Conservation (phyloP, 2,888 invertebrate species). For the Diabrotica balteata region DNA sequence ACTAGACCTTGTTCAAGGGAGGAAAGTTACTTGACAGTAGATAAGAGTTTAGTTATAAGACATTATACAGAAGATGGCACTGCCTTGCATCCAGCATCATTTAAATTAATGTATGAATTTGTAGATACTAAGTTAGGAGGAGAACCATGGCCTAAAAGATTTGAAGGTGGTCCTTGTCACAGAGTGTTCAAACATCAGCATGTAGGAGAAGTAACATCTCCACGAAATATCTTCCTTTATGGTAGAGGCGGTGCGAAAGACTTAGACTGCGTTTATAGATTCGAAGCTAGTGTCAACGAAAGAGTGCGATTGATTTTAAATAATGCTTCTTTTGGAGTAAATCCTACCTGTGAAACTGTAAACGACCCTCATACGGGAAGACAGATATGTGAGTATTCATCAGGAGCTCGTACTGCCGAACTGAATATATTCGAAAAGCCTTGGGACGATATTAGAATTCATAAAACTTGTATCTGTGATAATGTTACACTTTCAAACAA, state of each 20-base stretch:
- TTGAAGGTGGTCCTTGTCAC: conserved; percentile 62
- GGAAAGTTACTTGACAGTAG: conserved; percentile 78
- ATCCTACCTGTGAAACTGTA: conserved; percentile 72
- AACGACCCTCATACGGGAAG: conserved; percentile 76
- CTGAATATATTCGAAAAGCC: conserved; percentile 73
- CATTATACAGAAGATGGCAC: conserved; percentile 75
- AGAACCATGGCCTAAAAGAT: conserved; percentile 64
- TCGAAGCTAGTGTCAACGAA: conserved; percentile 62
- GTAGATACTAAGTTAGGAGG: conserved; percentile 74
- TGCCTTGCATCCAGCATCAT: conserved; percentile 79
- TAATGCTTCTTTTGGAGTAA: conserved; percentile 76
- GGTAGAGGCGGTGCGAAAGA: conserved; percentile 82
- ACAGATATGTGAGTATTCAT: conserved; percentile 64
- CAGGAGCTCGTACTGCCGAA: conserved; percentile 61
- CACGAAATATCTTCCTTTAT: conserved; percentile 80
- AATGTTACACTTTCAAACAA: conserved; percentile 68
- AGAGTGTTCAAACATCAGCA: conserved; percentile 71
- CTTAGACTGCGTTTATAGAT: conserved; percentile 78
- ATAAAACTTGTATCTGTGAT: conserved; percentile 82
- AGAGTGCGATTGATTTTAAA: conserved; percentile 72
- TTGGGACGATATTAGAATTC: conserved; percentile 74
- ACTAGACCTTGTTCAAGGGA: conserved; percentile 81
- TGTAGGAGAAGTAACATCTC: conserved; percentile 70
- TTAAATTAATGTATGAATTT: conserved; percentile 81
- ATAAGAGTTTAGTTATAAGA: conserved; percentile 61